phyloP scores from a whole-genome alignment of 2,113 vertebrate species.

The Jaculus jaculus region DNA sequence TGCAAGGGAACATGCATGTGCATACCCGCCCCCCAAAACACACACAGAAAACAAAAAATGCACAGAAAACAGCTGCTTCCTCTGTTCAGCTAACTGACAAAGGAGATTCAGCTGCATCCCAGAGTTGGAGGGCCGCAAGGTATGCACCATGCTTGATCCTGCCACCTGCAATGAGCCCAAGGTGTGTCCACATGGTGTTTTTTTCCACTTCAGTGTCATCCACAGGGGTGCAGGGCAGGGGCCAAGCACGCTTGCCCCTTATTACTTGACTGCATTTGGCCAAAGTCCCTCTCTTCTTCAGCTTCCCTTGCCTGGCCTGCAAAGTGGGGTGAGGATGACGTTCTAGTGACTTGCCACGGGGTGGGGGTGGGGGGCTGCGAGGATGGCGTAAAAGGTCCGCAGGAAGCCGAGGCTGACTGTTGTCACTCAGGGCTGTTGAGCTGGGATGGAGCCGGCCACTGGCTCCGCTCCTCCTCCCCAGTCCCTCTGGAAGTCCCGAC shows the following conservation, averaged over 20 bases:
- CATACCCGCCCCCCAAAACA: too few species aligned
- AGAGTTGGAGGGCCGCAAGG: neutral
- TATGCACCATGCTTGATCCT: neutral
- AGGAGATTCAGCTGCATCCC: neutral
- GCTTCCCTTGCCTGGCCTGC: neutral
- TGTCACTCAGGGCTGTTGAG: neutral
- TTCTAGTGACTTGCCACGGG: neutral
- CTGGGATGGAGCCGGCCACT: neutral
- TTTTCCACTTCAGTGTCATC: too few species aligned
- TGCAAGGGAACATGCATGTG: too few species aligned
- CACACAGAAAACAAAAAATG: too few species aligned
- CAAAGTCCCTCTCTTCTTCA: neutral
- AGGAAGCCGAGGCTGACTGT: neutral
- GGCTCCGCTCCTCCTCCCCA: constrained; percentile 22
- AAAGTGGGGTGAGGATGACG: neutral
- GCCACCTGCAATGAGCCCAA: neutral
- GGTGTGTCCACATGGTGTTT: neutral
- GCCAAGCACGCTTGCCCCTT: neutral
- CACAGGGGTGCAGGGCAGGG: neutral
- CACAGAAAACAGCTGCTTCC: too few species aligned
- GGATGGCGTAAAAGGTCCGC: neutral
- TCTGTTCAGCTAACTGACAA: too few species aligned
- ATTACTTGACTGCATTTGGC: neutral
- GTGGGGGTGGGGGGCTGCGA: neutral
- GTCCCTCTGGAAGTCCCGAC: constrained; percentile 55